phyloP scores from a whole-genome alignment of 2,888 invertebrate species.

The Achlya flavicornis region DNA sequence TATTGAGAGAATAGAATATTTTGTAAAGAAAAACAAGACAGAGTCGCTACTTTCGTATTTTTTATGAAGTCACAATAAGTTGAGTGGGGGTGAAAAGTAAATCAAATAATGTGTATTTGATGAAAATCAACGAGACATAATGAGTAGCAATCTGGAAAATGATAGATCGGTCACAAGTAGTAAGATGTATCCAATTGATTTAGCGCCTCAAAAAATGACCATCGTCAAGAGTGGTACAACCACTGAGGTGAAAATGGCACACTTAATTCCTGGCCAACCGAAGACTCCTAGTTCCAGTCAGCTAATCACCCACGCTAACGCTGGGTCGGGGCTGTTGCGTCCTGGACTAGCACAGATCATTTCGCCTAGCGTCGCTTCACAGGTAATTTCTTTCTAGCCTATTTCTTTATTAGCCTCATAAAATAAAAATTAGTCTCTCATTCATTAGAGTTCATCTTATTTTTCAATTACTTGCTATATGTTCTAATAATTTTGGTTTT shows the following conservation, averaged over 20 bases:
- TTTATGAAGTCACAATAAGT: too few relatives aligned
- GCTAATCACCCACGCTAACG: slow-evolving; percentile 67
- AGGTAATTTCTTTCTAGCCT: slow-evolving; percentile 50
- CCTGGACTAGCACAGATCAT: slow-evolving; percentile 74
- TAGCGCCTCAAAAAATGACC: slow-evolving; percentile 80
- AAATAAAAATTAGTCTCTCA: background rate
- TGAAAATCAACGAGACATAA: slow-evolving; percentile 42
- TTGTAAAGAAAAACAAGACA: too few relatives aligned
- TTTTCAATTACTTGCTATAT: too few relatives aligned
- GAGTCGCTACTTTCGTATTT: too few relatives aligned
- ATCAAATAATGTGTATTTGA: slow-evolving; percentile 19
- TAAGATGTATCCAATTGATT: slow-evolving; percentile 84
- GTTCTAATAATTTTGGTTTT: too few relatives aligned
- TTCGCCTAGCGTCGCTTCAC: slow-evolving; percentile 72
- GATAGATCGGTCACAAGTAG: slow-evolving; percentile 82
- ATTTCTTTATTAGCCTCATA: background rate
- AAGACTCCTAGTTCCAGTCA: slow-evolving; percentile 68
- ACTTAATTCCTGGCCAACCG: slow-evolving; percentile 69
- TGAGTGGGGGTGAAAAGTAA: background rate
- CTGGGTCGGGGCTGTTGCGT: slow-evolving; percentile 71
- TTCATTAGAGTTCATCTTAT: background rate
- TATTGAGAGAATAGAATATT: too few relatives aligned
- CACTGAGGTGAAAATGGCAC: slow-evolving; percentile 78
- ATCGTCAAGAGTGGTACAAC: slow-evolving; percentile 77
- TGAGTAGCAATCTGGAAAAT: slow-evolving; percentile 80